These are phyloP conservation scores for Myotis davidii DNA, from an alignment of 2,113 vertebrate species.

Conservation along the genomic window DNA sequence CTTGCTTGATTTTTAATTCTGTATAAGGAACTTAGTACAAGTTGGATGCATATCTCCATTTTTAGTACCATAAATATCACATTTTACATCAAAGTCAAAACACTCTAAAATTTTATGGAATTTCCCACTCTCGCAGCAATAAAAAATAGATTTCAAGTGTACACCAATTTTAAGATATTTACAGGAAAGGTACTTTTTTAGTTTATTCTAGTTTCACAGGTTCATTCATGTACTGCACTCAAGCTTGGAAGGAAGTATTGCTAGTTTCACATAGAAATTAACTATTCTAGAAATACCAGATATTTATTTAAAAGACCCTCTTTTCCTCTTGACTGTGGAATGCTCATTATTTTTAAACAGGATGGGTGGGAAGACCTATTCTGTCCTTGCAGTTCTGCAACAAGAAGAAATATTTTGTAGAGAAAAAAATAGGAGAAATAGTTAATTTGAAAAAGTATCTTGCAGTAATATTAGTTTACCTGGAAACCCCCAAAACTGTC, in stretches of 20 bases:
- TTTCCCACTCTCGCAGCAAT: slow-evolving; percentile 58
- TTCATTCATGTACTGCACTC: background rate
- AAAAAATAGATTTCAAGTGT: slow-evolving; percentile 54
- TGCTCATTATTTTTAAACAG: slow-evolving; percentile 20
- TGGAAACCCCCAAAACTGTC: slow-evolving; percentile 69
- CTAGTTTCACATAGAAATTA: slow-evolving; percentile 58
- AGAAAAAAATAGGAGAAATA: background rate
- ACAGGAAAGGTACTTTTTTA: slow-evolving; percentile 63
- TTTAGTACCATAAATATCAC: background rate
- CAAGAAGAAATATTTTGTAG: slow-evolving; percentile 30
- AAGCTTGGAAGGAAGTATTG: slow-evolving; percentile 36
- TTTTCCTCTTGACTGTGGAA: slow-evolving; percentile 1
- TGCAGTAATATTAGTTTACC: slow-evolving; percentile 42
- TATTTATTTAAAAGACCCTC: background rate
- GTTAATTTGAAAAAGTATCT: slow-evolving; percentile 30
- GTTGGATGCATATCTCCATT: background rate
- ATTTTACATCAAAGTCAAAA: slow-evolving; percentile 37
- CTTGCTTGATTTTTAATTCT: background rate
- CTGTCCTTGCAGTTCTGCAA: slow-evolving; percentile 7
- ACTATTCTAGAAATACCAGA: background rate
- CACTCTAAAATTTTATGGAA: slow-evolving; percentile 34
- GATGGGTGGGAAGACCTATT: background rate
- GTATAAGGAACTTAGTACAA: background rate
- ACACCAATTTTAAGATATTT: slow-evolving; percentile 51
- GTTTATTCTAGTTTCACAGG: slow-evolving; percentile 39